Base-by-base conservation (phyloP, 2,888 invertebrate species). In the Magallana nippona region DNA sequence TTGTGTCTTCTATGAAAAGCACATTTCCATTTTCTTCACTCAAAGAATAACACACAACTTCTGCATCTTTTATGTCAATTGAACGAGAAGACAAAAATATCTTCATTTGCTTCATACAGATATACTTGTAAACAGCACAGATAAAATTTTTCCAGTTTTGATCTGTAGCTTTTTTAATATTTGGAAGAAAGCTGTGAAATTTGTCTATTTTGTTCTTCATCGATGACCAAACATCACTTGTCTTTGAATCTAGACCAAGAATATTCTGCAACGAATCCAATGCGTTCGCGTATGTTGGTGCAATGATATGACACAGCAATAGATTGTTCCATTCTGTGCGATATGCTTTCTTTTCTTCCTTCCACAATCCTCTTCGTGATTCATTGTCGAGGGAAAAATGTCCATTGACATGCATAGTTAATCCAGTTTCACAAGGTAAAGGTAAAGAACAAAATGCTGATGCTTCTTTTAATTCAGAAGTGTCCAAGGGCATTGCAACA, bases 311-410 rank as follows among this genome's bases (percentile, higher is more conserved):
- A 32, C 84, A 58, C 11, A 92, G 44, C 15, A 93, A 55, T 15
- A 84, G 81, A 22, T 86, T 82, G 86, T 93, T 93, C 93, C 93
- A 93, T n/a, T 89, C 88, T 10, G 87, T 88, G 60, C 89, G 89
- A 22, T 86, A 84, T 11, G 71, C 79, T 32, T 58, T 57, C 19
- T 82, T 62, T 32, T 86, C 86, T 3, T 86, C 83, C 19, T 79
- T 84, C 88, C 89, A 91, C 1, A 91, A 78, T 78, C 82, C 85
- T 79, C 91, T 84, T 84, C 92, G 86, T 0, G 90, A 86, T 85
- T 91, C 91, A 77, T 92, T 90, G 80, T 91, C 91, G 10, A 92
- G 85, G 10, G 89, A 89, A 88, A 92, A 92, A 80, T 92, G 89
- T 0, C 90, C 92, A 86, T 93, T 91, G 2, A 92, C 85, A 79